Evolutionary conservation across 1,140 invertebrate species (phyloP).

Genomic region (Cryptotermes secundus): DNA sequence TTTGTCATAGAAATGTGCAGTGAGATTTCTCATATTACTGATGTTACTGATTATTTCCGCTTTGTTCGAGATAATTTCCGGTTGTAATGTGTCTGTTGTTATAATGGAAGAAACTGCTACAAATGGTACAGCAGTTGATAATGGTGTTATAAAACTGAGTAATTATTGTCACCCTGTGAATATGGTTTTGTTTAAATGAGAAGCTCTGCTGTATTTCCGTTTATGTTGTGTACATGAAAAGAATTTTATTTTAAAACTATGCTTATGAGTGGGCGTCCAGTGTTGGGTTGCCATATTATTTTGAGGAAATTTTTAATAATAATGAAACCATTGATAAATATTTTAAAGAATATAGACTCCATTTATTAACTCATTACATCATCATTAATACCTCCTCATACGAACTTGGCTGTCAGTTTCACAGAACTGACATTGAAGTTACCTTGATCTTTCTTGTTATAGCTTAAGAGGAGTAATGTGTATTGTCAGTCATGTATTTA

Average conservation of each 20-base stretch:
- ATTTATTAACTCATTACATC: not conserved
- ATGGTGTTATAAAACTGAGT: not conserved
- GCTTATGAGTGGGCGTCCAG: conserved; percentile 18
- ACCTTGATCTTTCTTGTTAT: not conserved
- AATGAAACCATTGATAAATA: not conserved
- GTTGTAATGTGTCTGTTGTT: not conserved
- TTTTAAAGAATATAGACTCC: not conserved
- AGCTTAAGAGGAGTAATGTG: not conserved
- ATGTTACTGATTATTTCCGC: no score
- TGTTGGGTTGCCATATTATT: conserved; percentile 19
- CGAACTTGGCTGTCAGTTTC: not conserved
- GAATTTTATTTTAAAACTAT: not conserved
- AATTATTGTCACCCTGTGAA: not conserved
- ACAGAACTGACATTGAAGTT: not conserved
- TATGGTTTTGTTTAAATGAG: not conserved
- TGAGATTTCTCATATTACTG: no score
- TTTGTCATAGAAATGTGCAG: no score
- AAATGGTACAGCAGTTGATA: conserved; percentile 14
- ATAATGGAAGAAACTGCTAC: conserved; percentile 28
- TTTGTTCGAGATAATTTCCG: no score
- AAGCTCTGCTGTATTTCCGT: not conserved
- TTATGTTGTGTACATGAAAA: not conserved
- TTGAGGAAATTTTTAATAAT: not conserved
- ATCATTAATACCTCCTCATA: not conserved
- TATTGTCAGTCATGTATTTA: not conserved